Base-by-base conservation (phyloP, 2,888 invertebrate genomes). In the Nomada fabriciana region DNA sequence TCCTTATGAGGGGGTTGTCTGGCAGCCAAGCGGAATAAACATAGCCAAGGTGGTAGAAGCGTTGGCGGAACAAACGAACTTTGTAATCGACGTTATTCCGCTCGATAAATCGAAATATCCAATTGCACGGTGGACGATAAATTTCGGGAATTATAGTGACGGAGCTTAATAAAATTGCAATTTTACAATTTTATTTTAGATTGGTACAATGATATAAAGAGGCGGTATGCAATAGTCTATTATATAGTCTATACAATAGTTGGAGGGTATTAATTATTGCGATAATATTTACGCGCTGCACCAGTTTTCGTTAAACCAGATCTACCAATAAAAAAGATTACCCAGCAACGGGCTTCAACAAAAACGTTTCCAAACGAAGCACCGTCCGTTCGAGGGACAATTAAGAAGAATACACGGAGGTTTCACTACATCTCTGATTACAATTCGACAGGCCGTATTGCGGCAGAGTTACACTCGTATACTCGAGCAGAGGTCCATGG, bases 21-120 rank as follows among this genome's bases (percentile, higher is more conserved):
- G 11, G 20, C 55, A 70, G 18, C 36, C 43, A 25, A 7, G 29
- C 20, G 77, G 75, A 75, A 82, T 78, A 76, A 82, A 86, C 73
- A 57, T 67, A n/a, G 50, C 20, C 63, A 81, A 53, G 68, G 57
- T 20, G 9, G 60, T 15, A 20, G 23, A 47, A 61, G 47, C 36
- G 10, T 23, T 4, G 20, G 42, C 50, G 76, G 76, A 76, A 82
- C 76, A 86, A 84, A 86, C 64, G 79, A 84, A 83, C 78, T 74
- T 68, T 52, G 67, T 52, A 76, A 82, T 71, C 60, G 55, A 15
- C 36, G 65, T 84, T 84, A 84, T 86, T 80, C 70, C 79, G 29
- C 68, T 74, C 71, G 61, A 57, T 60, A 71, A 63, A 57, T 52
- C 57, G 72, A 59, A 76, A 84, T 69, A 43, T 23, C n/a, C 23